Base-by-base conservation (phyloP, 1,140 invertebrate genomes). In the Anoplophora glabripennis region DNA sequence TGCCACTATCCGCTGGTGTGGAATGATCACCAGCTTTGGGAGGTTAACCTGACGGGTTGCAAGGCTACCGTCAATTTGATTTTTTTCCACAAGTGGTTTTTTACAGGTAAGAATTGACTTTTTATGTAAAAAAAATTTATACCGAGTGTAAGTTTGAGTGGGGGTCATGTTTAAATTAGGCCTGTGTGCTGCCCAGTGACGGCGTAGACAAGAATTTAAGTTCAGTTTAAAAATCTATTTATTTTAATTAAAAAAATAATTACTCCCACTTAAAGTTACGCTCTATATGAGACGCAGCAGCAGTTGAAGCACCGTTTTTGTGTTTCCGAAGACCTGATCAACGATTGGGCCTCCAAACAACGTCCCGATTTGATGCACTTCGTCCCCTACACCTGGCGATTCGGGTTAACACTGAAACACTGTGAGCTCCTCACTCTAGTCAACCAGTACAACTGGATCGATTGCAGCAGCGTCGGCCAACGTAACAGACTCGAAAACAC, bases 371-470 rank as follows among this genome's bases (percentile, higher is more conserved):
- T 99, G 45, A 80, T 96, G 44, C 87, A 91, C 71, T 99, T 99
- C 81, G 89, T 98, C 18, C 97, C 97, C 10, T 99, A 98, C 74
- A 98, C 94, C 0, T 98, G 94, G 87, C 90, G 93, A 73, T 90
- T 99, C 64, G 91, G 86, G 63, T 79, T 99, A 38, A 80, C 93
- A 0, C 78, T 98, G 5, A 95, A 98, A 76, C 93, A 97, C 73
- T 98, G 99, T 80, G 96, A 99, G 78, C 79, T 99, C 2, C 84
- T 99, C 0, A 94, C 94, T 41, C 76, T 96, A 7, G 89, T 93
- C 59, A 99, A 99, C 80, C 93, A 99, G 73, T 94, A 94, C 74
- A 99, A 99, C 77, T 99, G 96, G 97, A 92, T 99, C 65, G 96
- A 99, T 76, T 98, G 94, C 67, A 95, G 93, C 44, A 94, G 92